Percentiles rank a stretch among this genome's conserved stretches.
Evolutionary conservation across 2,797 vertebrate species (phyloP).

Genomic region (Myotis myotis): DNA sequence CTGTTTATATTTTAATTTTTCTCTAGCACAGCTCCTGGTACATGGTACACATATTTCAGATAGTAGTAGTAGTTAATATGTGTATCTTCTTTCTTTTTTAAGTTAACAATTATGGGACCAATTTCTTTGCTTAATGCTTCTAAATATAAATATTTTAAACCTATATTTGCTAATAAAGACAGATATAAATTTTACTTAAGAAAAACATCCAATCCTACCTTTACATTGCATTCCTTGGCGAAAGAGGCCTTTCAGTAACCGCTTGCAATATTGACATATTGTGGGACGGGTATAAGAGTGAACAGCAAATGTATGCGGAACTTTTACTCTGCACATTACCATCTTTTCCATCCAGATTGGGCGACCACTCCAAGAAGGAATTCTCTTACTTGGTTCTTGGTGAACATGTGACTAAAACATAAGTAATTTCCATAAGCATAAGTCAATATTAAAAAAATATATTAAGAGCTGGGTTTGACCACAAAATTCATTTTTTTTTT

Average conservation of each 20-base stretch:
- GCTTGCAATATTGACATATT: conserved; percentile 98
- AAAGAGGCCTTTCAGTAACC: conserved; percentile 96
- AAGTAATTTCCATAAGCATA: conserved; percentile 55
- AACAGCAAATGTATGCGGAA: conserved; percentile 97
- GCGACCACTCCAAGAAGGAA: conserved; percentile 97
- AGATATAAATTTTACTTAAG: background rate
- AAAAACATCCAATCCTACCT: conserved; percentile 83
- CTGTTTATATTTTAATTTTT: conserved; percentile 6
- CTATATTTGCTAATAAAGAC: conserved; percentile 37
- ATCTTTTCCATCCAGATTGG: conserved; percentile 99
- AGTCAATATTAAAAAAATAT: conserved; percentile 54
- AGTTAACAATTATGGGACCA: background rate
- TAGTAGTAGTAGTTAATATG: background rate
- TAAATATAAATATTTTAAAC: conserved; percentile 34
- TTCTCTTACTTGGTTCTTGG: conserved; percentile 96
- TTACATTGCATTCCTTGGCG: conserved; percentile 99
- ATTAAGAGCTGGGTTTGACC: background rate
- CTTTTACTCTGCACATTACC: conserved; percentile 97
- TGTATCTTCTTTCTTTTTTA: background rate
- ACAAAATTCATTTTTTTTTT: conserved; percentile 51
- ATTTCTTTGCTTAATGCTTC: conserved; percentile 20
- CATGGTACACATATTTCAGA: background rate
- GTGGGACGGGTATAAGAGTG: conserved; percentile 97
- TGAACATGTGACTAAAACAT: conserved; percentile 82
- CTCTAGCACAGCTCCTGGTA: background rate